phyloP scores from a whole-genome alignment of 2,888 invertebrate genomes.

The Mythimna albipuncta region DNA sequence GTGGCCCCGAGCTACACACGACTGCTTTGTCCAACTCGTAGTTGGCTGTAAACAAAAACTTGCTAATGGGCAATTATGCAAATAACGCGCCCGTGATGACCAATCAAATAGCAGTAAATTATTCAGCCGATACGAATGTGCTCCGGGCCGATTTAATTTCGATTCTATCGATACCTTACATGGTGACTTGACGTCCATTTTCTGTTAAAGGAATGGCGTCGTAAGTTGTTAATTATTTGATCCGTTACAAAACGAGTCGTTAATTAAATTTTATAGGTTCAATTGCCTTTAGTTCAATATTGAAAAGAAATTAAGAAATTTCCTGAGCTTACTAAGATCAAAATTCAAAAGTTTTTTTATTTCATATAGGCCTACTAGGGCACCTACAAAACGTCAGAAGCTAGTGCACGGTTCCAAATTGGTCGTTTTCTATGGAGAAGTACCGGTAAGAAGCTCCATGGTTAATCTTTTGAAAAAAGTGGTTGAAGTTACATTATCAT shows the following conservation, averaged over 20 bases:
- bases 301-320: background rate
- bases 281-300: background rate
- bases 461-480: no score
- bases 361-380: no score
- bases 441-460: no score
- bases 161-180: conserved; percentile 61
- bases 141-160: conserved; percentile 69
- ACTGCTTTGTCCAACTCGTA: conserved; percentile 74
- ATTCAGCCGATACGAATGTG: conserved; percentile 79
- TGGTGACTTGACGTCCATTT: conserved; percentile 42
- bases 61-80: conserved; percentile 87
- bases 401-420: no score
- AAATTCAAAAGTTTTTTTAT: no score
- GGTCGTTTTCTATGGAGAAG: no score
- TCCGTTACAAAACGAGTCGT: background rate
- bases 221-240: conserved; percentile 16
- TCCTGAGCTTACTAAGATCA: no score
- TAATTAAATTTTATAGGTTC: conserved; percentile 21
- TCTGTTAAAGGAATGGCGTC: conserved; percentile 38
- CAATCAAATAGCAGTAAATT: conserved; percentile 88
- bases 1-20: conserved; percentile 69
- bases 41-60: conserved; percentile 85
- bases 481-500: no score
- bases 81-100: conserved; percentile 81
- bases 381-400: no score